Conservation (phyloP, 2,797 vertebrate species). For the Cynopterus sphinx region DNA sequence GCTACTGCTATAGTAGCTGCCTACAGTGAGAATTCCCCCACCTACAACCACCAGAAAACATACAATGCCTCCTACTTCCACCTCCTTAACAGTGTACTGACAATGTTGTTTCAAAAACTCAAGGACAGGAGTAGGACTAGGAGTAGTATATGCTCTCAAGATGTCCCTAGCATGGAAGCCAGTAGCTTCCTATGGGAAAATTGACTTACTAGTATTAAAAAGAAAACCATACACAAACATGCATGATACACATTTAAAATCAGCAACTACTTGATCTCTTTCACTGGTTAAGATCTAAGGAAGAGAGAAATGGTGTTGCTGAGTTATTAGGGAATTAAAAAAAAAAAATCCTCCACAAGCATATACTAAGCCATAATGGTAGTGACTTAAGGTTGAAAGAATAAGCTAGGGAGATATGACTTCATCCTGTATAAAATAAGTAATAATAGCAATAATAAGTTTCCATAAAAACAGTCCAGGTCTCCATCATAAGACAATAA, state of each 20-base stretch:
- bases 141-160: not conserved
- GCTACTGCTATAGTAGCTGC: not conserved
- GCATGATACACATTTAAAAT: not conserved
- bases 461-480: not conserved
- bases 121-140: not conserved
- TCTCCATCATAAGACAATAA: not conserved
- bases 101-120: not conserved
- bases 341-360: not conserved
- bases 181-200: not conserved
- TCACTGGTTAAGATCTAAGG: not conserved
- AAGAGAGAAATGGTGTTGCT: not conserved
- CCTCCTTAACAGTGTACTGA: not conserved
- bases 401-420: not conserved
- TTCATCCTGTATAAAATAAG: not conserved
- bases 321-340: not conserved
- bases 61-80: not conserved
- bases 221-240: not conserved
- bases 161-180: not conserved
- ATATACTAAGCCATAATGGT: constrained; percentile 15
- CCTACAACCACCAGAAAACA: not conserved
- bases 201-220: constrained; percentile 24
- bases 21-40: not conserved
- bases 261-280: not conserved
- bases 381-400: not conserved
- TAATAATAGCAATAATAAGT: constrained; percentile 1